Percentiles rank a stretch among this genome's conserved stretches.
Conservation (phyloP, 2,888 invertebrate genomes). For the Clepsis dumicolana region DNA sequence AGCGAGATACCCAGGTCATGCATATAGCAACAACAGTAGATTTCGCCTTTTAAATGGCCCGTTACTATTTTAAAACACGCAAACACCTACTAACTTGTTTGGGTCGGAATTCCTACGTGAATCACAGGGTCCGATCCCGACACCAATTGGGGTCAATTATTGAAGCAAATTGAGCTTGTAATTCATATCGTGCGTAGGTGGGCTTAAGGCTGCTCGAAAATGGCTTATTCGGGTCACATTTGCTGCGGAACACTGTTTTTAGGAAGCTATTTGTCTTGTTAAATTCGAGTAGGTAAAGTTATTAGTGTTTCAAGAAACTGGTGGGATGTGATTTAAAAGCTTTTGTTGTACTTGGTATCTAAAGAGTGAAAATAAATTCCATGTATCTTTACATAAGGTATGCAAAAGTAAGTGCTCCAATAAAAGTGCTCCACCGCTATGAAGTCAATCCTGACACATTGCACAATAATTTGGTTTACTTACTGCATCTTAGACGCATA, state of each 20-base stretch:
- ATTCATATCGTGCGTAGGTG: conserved; percentile 67
- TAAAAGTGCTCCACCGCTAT: too few species aligned
- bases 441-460: too few species aligned
- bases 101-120: conserved; percentile 59
- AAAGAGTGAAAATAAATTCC: too few species aligned
- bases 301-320: background rate
- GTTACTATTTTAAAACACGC: conserved; percentile 3
- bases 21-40: too few species aligned
- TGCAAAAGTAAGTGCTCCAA: too few species aligned
- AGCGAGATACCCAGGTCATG: too few species aligned
- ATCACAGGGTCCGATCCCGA: conserved; percentile 63
- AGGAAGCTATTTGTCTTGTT: background rate
- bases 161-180: conserved; percentile 68
- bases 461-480: too few species aligned
- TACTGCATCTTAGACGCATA: too few species aligned
- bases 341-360: background rate
- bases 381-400: too few species aligned
- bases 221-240: conserved; percentile 4
- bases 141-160: conserved; percentile 73
- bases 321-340: background rate
- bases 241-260: background rate
- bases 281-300: background rate
- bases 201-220: conserved; percentile 32
- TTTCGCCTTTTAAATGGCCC: background rate
- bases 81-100: conserved; percentile 42